Conservation (phyloP, 92 coral and sea anemone species). For the Epizoanthus fatuus region DNA sequence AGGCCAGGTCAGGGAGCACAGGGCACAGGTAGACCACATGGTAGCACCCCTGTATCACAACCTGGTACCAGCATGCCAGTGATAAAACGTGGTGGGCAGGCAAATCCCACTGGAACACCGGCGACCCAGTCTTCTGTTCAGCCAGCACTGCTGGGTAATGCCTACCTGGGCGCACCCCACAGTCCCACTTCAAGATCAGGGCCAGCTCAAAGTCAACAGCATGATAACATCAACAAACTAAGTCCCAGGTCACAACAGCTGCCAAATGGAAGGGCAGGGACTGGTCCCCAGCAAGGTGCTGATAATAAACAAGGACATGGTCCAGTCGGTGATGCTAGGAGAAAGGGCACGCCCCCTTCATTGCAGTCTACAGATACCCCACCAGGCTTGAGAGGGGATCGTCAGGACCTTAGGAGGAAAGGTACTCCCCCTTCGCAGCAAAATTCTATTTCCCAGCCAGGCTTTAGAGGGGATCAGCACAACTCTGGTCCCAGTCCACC, state of each 20-base stretch:
- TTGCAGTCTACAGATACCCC: not conserved
- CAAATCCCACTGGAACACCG: not conserved
- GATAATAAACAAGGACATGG: too few relatives aligned
- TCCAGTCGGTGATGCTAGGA: not conserved
- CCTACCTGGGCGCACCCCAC: constrained; percentile 40
- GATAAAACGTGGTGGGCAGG: constrained; percentile 28
- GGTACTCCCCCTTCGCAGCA: constrained; percentile 58
- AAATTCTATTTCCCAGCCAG: constrained; percentile 27
- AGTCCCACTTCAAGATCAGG: constrained; percentile 12
- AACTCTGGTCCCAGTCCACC: constrained; percentile 2
- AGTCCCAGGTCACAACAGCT: constrained; percentile 4
- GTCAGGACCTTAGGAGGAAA: constrained; percentile 3
- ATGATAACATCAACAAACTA: constrained; percentile 6
- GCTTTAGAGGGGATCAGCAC: not conserved
- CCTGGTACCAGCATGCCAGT: constrained; percentile 28
- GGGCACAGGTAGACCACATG: constrained; percentile 23
- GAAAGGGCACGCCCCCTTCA: constrained; percentile 34
- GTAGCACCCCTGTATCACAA: constrained; percentile 29
- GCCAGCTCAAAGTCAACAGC: constrained; percentile 12
- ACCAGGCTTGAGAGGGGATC: constrained; percentile 18
- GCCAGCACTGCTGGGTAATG: constrained; percentile 15
- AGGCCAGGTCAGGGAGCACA: constrained; percentile 21
- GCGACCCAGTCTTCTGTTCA: constrained; percentile 9
- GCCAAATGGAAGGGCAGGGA: constrained; percentile 5
- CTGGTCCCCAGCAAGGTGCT: not conserved